Conservation (phyloP, 2,888 invertebrate genomes). For the Crematogaster levior region DNA sequence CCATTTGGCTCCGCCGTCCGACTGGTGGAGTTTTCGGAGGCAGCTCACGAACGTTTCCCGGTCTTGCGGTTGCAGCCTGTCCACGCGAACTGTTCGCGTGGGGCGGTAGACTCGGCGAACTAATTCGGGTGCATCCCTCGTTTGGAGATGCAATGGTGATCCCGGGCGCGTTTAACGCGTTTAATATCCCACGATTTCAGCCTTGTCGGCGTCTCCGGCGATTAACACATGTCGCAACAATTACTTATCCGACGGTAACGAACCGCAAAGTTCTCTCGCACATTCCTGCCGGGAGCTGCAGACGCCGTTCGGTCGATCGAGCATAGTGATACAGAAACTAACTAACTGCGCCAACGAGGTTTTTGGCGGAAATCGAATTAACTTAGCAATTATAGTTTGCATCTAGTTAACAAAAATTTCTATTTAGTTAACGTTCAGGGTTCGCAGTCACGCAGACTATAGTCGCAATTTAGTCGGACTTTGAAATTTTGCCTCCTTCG, state of each 20-base stretch:
- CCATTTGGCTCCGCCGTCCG: neutral
- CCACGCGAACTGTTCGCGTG: neutral
- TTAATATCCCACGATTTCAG: neutral
- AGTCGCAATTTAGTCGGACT: neutral
- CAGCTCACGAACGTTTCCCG: constrained; percentile 37
- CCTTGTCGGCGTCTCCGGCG: neutral
- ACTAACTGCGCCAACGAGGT: constrained; percentile 12
- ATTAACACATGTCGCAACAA: constrained; percentile 6
- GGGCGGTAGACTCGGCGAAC: neutral
- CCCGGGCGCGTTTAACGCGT: neutral
- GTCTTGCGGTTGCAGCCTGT: constrained; percentile 21
- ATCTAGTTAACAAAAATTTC: constrained; percentile 3
- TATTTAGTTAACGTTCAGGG: neutral
- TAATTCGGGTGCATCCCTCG: constrained; percentile 1
- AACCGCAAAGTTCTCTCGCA: neutral
- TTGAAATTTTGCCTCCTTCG: neutral
- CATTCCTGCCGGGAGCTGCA: neutral
- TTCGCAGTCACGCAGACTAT: neutral
- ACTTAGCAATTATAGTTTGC: neutral
- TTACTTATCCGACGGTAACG: neutral
- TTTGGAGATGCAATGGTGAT: neutral
- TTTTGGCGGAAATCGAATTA: constrained; percentile 4
- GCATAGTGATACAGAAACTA: constrained; percentile 1
- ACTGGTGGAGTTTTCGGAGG: constrained; percentile 25
- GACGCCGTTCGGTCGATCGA: neutral